Evolutionary conservation across 2,113 vertebrate genomes (phyloP), one percentile per base, ranked within the genome.

Genomic region (Melanocharis versteri): DNA sequence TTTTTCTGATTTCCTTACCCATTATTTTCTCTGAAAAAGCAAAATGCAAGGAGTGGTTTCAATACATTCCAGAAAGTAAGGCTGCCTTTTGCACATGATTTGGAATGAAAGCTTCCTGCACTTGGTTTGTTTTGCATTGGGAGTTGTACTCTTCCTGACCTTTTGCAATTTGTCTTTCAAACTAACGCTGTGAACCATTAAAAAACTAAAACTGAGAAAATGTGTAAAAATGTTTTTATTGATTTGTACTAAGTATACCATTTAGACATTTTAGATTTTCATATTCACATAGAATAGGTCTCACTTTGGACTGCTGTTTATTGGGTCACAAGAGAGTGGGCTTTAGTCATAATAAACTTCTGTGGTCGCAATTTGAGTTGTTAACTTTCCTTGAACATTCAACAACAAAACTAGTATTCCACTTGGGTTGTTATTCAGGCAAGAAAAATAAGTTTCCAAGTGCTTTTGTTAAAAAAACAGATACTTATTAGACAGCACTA

Each of bases 291-390:
- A 75, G 39, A 62, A 9, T 60, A 69, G 15, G 4, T 60, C 39
- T 62, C 7, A 62, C 12, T 30, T 47, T 35, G 40, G 48, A 35
- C 30, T 79, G n/a, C 65, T 71, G 3, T 35, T 62, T 62, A 21
- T 14, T 26, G 48, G 13, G 20, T 54, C n/a, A 47, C 20, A 54
- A n/a, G 14, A 39, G 24, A 64, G 7, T 56, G 35, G 30, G 21
- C 26, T 56, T 62, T 42, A 56, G 20, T 64, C n/a, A 18, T 7
- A 21, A 26, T 56, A 53, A 35, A 62, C 62, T 54, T 70, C 40
- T 54, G 3, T 1, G 1, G n/a, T 20, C 2, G 1, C 30, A 62
- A 2, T 71, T 47, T 54, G 20, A 61, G 15, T 47, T 0, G 0
- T 19, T 78, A n/a, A 54, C 8, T 70, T 53, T 45, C 47, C 53